Percentiles rank a stretch among this genome's conserved stretches.
Conservation (phyloP, 1,140 invertebrate species). For the Drosophila kanapiae region DNA sequence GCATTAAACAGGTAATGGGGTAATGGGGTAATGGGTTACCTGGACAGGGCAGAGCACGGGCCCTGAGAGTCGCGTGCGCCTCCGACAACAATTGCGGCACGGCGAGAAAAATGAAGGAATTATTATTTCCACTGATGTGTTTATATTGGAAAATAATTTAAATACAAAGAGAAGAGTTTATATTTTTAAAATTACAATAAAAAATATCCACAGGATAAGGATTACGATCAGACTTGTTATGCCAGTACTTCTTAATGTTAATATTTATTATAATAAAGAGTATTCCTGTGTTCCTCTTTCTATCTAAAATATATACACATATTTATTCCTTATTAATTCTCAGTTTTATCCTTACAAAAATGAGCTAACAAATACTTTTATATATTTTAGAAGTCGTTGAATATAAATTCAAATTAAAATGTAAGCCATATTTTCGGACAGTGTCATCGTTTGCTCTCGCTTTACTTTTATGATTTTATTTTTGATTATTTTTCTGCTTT, state of each 20-base stretch:
- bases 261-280: no score
- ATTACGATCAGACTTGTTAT: no score
- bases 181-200: neutral
- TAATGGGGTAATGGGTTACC: conserved; percentile 24
- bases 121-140: neutral
- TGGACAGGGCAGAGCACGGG: conserved; percentile 16
- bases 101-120: neutral
- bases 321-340: no score
- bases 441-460: neutral
- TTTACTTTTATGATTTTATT: conserved; percentile 29
- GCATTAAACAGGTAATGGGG: conserved; percentile 49
- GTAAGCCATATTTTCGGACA: neutral
- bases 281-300: no score
- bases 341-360: no score
- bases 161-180: neutral
- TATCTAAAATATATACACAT: no score
- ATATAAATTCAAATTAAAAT: no score
- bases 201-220: neutral
- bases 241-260: no score
- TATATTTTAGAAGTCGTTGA: no score
- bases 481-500: conserved; percentile 26
- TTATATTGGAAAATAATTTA: neutral
- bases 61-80: conserved; percentile 31
- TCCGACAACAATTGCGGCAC: conserved; percentile 34
- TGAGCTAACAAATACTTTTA: no score